Base-by-base conservation (phyloP, 1,140 invertebrate genomes). In the Brachionus asplanchnoidis region DNA sequence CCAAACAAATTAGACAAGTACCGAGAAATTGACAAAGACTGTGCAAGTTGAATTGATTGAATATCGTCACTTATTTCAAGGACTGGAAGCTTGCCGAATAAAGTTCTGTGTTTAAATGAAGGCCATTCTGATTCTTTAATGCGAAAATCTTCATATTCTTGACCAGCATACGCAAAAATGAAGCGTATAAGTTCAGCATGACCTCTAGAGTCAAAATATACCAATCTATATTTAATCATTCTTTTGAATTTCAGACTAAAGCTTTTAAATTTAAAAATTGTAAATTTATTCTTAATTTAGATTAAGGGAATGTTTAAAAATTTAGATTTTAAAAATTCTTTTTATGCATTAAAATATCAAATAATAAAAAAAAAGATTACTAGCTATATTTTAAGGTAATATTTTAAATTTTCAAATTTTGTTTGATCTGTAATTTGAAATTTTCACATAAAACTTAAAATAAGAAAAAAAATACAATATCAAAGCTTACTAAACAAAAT, bases 121-220 rank as follows among this genome's bases (percentile, higher is more conserved):
- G 85, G 86, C 87, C 87, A 87, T 53, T 86, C 53, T 2, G 66
- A 40, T 17, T 44, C 50, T 12, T 66, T 56, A 12, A 86, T 42
- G n/a, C 86, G 65, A 40, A 83, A 60, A 83, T 87, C 86, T 86
- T 87, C 86, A 44, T 70, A 87, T 66, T 86, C 56, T 23, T 82
- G 53, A n/a, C 73, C 84, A 53, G 75, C 84, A 50, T 80, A 56
- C 0, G 78, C 86, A 84, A 87, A 86, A 12, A 85, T 56, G 17
- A 86, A 56, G 17, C 86, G 75, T 44, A 80, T 78, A n/a, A 83
- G 50, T 66, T 87, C 86, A n/a, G 80, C 86, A 17, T 84, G 66
- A 11, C 68, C 86, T 40, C 84, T 66, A 7, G 40, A 42, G 68
- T 86, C 40, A 85, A 86, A 87, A 83, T 87, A 86, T 42, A 78